Evolutionary conservation across 2,797 vertebrate species (phyloP), one percentile per base, ranked within the genome.

Genomic region (Fundulus diaphanus): DNA sequence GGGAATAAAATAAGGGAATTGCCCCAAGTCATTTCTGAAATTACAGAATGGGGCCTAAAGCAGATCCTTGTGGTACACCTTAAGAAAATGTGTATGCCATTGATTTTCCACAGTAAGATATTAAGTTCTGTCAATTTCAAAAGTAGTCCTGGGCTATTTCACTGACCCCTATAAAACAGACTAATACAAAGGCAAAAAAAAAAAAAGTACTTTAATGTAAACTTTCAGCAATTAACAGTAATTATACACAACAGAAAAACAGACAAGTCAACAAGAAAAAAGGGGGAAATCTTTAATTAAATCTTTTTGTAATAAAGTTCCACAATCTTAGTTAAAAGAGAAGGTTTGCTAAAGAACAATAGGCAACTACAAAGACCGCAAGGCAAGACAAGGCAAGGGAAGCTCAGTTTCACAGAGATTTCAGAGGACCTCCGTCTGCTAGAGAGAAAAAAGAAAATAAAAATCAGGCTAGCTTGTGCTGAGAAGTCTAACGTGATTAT

Each of bases 221-320:
- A 31, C 56, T 59, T 59, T 59, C 18, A 68, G 16, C 11, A 8
- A 0, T 37, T 35, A 49, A 12, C 59, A 5, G 8, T 51, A 66
- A 73, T n/a, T n/a, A n/a, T n/a, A 16, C 5, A 69, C 16, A 49
- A 29, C 31, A 20, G n/a, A 51, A 18, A 51, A 8, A 61, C 0
- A 20, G 0, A n/a, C 79, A 76, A 86, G 69, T 87, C 20, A 90
- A 91, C 85, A 83, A 76, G 29, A 44, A 91, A 90, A 92, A 92
- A 89, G 84, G 89, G 70, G 76, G 88, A 83, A 85, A 88, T 89
- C 87, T 92, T 93, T 93, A 94, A 92, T 94, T 92, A 52, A 90
- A 81, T 85, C 76, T 84, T 90, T 90, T 73, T 78, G 89, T 90
- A 89, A 89, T 82, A 90, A 92, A 93, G 74, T 82, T 82, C 87